Percentiles rank a stretch among this genome's conserved stretches.
Conservation (phyloP, 2,888 invertebrate genomes). For the Folsomia manolachei region DNA sequence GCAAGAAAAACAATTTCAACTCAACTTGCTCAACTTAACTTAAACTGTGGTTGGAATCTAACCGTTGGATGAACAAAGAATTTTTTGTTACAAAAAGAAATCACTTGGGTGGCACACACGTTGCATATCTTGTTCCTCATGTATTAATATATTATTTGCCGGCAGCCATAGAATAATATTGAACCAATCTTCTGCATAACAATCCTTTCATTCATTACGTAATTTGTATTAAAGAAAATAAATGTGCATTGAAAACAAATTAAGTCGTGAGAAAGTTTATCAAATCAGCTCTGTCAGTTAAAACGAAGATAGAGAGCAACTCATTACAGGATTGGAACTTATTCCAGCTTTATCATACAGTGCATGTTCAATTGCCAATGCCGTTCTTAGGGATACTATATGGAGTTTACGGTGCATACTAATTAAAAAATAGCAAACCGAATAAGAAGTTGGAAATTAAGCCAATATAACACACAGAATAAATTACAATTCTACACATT, state of each 20-base stretch:
- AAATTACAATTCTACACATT: too few species aligned
- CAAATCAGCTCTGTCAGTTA: not conserved
- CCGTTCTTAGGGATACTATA: too few species aligned
- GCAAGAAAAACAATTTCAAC: conserved; percentile 41
- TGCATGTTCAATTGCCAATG: too few species aligned
- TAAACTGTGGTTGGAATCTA: not conserved
- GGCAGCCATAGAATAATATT: too few species aligned
- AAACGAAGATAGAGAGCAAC: not conserved
- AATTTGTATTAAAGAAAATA: not conserved
- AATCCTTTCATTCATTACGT: conserved; percentile 2
- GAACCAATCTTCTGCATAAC: too few species aligned
- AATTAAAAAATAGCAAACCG: too few species aligned
- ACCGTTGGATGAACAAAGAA: not conserved
- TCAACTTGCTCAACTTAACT: conserved; percentile 11
- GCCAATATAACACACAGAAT: too few species aligned
- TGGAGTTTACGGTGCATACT: too few species aligned
- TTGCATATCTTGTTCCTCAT: too few species aligned
- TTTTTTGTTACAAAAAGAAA: not conserved
- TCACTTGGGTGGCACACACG: not conserved
- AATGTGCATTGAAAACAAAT: not conserved
- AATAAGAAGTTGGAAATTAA: too few species aligned
- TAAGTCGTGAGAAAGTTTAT: not conserved
- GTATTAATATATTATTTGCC: too few species aligned
- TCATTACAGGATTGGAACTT: not conserved
- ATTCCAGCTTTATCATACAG: too few species aligned